phyloP scores from a whole-genome alignment of 37 sponge, comb jelly and placozoan genomes.

The Eunapius fragilis region DNA sequence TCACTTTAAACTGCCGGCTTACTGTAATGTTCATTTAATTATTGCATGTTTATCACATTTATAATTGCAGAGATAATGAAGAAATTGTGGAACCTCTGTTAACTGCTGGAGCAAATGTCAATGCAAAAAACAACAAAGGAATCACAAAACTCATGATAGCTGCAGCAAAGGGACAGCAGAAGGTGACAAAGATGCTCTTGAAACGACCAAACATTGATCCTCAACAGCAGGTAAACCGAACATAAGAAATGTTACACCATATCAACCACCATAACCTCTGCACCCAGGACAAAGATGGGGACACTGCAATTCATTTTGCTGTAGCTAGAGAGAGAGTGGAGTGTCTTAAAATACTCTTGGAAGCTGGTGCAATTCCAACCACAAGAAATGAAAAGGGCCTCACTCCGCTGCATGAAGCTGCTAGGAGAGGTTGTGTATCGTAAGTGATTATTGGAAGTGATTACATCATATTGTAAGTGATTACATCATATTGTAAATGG shows the following conservation, averaged over 20 bases:
- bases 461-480: too few species aligned
- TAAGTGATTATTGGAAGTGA: too few species aligned
- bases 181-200: neutral
- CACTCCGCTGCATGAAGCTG: slow-evolving; percentile 51
- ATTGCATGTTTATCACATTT: neutral
- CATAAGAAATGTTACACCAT: neutral
- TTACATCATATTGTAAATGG: too few species aligned
- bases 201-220: neutral
- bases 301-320: slow-evolving; percentile 23
- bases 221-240: neutral
- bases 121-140: neutral
- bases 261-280: neutral
- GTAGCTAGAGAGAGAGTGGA: neutral
- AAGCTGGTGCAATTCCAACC: slow-evolving; percentile 17
- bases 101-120: neutral
- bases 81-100: neutral
- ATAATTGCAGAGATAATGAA: neutral
- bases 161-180: neutral
- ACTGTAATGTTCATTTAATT: neutral
- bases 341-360: neutral
- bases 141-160: neutral
- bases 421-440: slow-evolving; percentile 11
- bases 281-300: neutral
- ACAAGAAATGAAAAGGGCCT: neutral
- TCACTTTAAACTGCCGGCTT: neutral